Evolutionary conservation across 2,113 vertebrate species (phyloP).

Genomic region (Parotia lawesii): DNA sequence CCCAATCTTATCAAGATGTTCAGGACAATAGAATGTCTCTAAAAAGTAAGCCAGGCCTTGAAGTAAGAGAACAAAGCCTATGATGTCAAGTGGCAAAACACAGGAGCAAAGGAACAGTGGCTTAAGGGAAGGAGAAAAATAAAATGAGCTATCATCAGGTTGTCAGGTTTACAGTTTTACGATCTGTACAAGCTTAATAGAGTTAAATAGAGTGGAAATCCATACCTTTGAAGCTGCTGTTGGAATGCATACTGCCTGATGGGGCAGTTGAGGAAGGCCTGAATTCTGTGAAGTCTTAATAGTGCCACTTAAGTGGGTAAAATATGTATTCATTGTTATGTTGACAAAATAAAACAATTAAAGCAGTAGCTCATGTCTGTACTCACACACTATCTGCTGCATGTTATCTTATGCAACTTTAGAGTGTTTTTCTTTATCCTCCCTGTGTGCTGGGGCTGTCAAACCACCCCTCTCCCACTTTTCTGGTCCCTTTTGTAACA

Average conservation of each 20-base stretch:
- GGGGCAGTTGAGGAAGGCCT: neutral
- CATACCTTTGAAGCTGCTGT: neutral
- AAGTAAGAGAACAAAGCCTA: neutral
- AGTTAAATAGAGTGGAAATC: neutral
- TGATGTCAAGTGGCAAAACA: neutral
- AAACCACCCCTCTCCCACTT: neutral
- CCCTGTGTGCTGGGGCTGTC: neutral
- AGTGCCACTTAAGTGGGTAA: neutral
- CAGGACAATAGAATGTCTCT: neutral
- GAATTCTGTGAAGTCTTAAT: neutral
- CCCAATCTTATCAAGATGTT: neutral
- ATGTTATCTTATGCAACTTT: neutral
- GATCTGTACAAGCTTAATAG: neutral
- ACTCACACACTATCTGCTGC: neutral
- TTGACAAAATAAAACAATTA: neutral
- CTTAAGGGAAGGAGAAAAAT: neutral
- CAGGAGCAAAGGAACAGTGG: neutral
- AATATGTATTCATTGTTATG: neutral
- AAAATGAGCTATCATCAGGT: neutral
- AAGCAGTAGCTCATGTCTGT: neutral
- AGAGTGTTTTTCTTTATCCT: neutral
- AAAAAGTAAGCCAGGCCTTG: neutral
- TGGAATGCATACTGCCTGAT: neutral
- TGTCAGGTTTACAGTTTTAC: conserved; percentile 21
- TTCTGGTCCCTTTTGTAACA: neutral